Base-by-base conservation (phyloP, 1,140 invertebrate genomes). In the Dreissena rostriformis region DNA sequence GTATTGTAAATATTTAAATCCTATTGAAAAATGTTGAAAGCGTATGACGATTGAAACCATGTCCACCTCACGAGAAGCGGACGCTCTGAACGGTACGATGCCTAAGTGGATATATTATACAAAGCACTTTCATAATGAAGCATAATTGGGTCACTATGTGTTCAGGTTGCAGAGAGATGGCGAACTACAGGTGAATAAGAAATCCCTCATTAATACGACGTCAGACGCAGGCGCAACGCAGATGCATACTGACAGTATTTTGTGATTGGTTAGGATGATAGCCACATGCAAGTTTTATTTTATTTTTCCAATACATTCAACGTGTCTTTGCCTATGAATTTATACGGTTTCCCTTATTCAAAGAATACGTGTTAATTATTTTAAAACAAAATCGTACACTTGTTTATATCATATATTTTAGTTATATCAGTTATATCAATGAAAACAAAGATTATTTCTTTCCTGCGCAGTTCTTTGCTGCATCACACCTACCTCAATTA, bases 211-310 rank as follows among this genome's bases (percentile, higher is more conserved):
- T 1, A 95, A 95, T 87, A 95, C 94, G 24, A 94, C 95, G 86
- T 95, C 96, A 28, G 94, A 95, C 75, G 94, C 94, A 53, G 95
- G 96, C 71, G 95, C 96, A 29, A 95, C 95, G 67, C 95, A 95
- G 86, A 95, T 97, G 83, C 96, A 96, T 89, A 96, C 96, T 14
- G 96, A 96, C 93, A 96, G 96, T 24, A 95, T 95, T 86, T 91
- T 97, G 72, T 97, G 96, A 96, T 96, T 97, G 88, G 96, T 96
- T 96, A 91, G 90, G 89, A 61, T 2, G 22, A n/a, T n/a, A n/a
- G n/a, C n/a, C n/a, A n/a, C n/a, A n/a, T n/a, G n/a, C n/a, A n/a
- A n/a, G n/a, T n/a, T n/a, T n/a, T 61, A 61, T n/a, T 61, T 2
- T 61, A 12, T 61, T 6, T 61, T 61, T 6, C 22, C 57, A 2